Evolutionary conservation across 1,140 invertebrate genomes (phyloP).

Genomic region (Aphaenogaster floridana): DNA sequence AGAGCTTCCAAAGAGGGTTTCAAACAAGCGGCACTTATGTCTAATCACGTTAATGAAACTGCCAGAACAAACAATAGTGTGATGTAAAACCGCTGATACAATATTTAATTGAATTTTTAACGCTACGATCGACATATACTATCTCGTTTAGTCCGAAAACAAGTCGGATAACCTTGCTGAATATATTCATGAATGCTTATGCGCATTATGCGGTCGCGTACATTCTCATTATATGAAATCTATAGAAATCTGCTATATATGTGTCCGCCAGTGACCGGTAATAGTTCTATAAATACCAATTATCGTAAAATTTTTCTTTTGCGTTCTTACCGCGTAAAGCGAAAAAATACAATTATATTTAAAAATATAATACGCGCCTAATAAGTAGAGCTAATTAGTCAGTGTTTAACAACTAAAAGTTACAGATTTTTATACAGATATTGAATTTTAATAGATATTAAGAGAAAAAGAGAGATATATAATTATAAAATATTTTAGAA

Average conservation of each 20-base stretch:
- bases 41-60: constrained; percentile 75
- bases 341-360: neutral
- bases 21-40: constrained; percentile 53
- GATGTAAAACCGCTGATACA: constrained; percentile 77
- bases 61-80: constrained; percentile 66
- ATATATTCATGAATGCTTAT: constrained; percentile 59
- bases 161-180: constrained; percentile 31
- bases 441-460: neutral
- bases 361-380: neutral
- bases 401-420: neutral
- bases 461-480: neutral
- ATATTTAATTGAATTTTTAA: constrained; percentile 84
- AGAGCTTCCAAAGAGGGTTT: neutral
- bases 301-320: neutral
- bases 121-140: constrained; percentile 44
- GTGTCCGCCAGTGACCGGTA: neutral
- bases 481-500: neutral
- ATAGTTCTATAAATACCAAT: constrained; percentile 13
- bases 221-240: neutral
- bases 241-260: neutral
- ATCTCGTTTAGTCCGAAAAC: constrained; percentile 54
- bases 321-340: neutral
- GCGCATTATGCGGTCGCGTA: constrained; percentile 48
- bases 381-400: neutral
- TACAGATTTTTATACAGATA: neutral